Evolutionary conservation across 2,113 vertebrate species (phyloP).

Genomic region (Cnemophilus loriae): DNA sequence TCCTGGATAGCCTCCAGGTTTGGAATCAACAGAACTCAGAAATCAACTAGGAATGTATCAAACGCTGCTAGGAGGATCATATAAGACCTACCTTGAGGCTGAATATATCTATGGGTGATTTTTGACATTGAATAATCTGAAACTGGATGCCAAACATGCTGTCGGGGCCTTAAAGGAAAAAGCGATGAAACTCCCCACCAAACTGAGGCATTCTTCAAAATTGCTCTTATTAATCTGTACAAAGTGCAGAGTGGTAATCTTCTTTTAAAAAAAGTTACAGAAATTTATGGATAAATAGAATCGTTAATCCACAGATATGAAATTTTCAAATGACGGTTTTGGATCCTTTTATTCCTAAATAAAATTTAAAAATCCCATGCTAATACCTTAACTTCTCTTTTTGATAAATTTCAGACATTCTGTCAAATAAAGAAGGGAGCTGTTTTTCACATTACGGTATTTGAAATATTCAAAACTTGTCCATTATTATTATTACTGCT

Average conservation of each 20-base stretch:
- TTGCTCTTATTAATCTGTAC: not conserved
- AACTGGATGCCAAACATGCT: not conserved
- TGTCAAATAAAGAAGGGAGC: not conserved
- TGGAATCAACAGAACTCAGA: not conserved
- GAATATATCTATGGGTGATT: not conserved
- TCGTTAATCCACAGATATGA: not conserved
- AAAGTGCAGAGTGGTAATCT: not conserved
- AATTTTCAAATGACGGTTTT: not conserved
- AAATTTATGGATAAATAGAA: not conserved
- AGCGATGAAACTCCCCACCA: fast-evolving
- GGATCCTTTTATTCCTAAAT: not conserved
- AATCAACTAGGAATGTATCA: not conserved
- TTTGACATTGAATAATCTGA: not conserved
- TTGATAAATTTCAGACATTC: not conserved
- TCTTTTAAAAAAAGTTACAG: not conserved
- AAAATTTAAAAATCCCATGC: not conserved
- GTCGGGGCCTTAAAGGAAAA: not conserved
- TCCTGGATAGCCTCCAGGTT: not conserved
- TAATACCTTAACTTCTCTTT: not conserved
- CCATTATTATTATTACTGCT: not conserved
- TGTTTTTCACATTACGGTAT: not conserved
- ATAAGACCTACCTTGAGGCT: not conserved
- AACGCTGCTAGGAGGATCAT: not conserved
- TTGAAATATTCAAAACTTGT: not conserved
- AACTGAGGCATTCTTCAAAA: not conserved